These are phyloP conservation scores for Hirtodrosophila confusa DNA, from an alignment of 2,888 invertebrate genomes.

Conservation along the genomic window DNA sequence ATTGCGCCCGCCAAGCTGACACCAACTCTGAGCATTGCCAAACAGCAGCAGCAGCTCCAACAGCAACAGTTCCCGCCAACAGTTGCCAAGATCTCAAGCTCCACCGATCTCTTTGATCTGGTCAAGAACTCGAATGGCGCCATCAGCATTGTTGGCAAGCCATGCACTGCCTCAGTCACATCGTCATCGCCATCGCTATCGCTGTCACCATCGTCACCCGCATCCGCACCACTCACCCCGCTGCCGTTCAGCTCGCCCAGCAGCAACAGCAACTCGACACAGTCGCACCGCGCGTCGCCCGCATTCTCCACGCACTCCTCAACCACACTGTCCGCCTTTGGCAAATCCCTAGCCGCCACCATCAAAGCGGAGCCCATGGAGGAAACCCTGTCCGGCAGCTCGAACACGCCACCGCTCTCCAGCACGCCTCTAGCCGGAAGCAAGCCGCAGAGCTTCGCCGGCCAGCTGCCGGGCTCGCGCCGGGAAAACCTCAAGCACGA, in stretches of 20 bases:
- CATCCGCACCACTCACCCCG: slow-evolving; percentile 30
- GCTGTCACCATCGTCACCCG: neutral
- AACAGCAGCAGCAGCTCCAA: slow-evolving; percentile 36
- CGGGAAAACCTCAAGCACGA: slow-evolving; percentile 65
- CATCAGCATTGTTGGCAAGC: slow-evolving; percentile 67
- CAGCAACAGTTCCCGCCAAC: slow-evolving; percentile 27
- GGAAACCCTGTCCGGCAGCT: slow-evolving; percentile 36
- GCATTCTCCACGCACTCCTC: slow-evolving; percentile 58
- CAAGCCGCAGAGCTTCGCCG: slow-evolving; percentile 65
- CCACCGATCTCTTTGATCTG: slow-evolving; percentile 81
- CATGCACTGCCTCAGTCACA: neutral
- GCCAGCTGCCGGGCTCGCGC: slow-evolving; percentile 53
- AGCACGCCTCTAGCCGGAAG: slow-evolving; percentile 26
- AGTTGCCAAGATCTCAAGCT: slow-evolving; percentile 51
- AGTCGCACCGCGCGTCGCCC: slow-evolving; percentile 49
- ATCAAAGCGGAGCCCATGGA: slow-evolving; percentile 78
- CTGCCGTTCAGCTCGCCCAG: slow-evolving; percentile 64
- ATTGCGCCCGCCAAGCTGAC: slow-evolving; percentile 70
- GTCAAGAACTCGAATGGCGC: slow-evolving; percentile 82
- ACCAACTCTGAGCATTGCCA: slow-evolving; percentile 58
- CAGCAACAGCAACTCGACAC: slow-evolving; percentile 45
- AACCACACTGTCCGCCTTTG: slow-evolving; percentile 63
- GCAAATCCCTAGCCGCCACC: slow-evolving; percentile 55
- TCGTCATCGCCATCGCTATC: slow-evolving; percentile 17
- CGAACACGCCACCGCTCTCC: slow-evolving; percentile 21